Conservation (phyloP, 2,113 vertebrate genomes). For the Archocentrus centrarchus region DNA sequence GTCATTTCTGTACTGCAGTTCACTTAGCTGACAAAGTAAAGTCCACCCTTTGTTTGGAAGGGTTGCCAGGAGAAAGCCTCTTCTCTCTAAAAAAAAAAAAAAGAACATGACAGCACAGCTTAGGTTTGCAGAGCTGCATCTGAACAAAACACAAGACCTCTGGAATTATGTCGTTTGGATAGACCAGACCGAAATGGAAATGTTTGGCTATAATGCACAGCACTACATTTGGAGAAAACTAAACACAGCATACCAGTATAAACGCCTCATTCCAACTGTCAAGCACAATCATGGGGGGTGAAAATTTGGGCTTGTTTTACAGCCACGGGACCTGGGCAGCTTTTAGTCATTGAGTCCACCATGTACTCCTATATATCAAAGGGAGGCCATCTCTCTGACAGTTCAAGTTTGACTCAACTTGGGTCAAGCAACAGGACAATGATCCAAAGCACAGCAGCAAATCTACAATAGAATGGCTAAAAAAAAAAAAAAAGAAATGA, state of each 20-base stretch:
- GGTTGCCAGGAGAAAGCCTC: background rate
- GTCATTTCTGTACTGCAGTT: too few relatives aligned
- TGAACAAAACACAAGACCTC: background rate
- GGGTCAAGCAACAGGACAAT: too few relatives aligned
- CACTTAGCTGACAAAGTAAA: too few relatives aligned
- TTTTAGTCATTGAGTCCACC: background rate
- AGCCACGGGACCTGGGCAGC: background rate
- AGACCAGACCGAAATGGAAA: background rate
- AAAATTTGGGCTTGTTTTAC: background rate
- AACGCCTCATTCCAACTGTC: background rate
- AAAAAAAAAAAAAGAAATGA: too few relatives aligned
- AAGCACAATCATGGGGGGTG: background rate
- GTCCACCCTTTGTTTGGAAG: background rate
- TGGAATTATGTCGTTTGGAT: background rate
- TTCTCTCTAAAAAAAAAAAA: background rate
- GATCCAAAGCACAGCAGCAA: too few relatives aligned
- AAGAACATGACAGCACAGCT: background rate
- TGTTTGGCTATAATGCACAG: background rate
- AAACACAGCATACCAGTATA: background rate
- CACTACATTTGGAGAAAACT: background rate
- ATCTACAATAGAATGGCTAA: too few relatives aligned
- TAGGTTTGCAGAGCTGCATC: background rate
- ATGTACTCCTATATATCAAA: background rate
- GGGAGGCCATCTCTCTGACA: slow-evolving; percentile 4
- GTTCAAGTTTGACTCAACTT: too few relatives aligned